A percentile compares a stretch with the other conserved stretches of the same genome.
Conservation (phyloP, 2,113 vertebrate genomes). For the Otolemur garnettii region DNA sequence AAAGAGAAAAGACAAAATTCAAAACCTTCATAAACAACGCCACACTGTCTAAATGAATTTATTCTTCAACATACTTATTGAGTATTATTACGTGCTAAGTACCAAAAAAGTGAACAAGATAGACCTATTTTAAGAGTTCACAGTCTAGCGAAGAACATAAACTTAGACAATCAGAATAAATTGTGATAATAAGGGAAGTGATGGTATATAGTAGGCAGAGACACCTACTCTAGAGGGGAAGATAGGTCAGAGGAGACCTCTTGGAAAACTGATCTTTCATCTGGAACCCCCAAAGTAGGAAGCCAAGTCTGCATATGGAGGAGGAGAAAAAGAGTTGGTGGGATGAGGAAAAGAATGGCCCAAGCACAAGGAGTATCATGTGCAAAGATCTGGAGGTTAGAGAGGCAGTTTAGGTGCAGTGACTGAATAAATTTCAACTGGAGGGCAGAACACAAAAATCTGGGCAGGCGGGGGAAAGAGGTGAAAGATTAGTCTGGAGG, state of each 20-base stretch:
- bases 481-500: not conserved
- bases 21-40: not conserved
- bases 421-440: not conserved
- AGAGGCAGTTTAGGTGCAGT: not conserved
- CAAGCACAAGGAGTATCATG: not conserved
- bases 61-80: not conserved
- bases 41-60: not conserved
- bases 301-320: not conserved
- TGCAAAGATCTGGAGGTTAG: not conserved
- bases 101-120: not conserved
- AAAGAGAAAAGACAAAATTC: constrained; percentile 15
- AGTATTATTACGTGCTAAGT: not conserved
- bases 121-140: not conserved
- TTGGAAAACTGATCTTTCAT: not conserved
- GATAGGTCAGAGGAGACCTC: not conserved
- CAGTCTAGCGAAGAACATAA: not conserved
- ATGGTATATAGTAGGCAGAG: not conserved
- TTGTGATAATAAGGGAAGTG: not conserved
- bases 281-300: not conserved
- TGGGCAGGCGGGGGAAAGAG: not conserved
- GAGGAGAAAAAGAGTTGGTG: too few relatives aligned
- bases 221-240: not conserved
- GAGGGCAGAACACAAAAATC: not conserved
- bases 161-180: constrained; percentile 40
- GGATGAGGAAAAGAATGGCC: not conserved